Evolutionary conservation across 2,797 vertebrate species (phyloP), one percentile per base, ranked within the genome.

Genomic region (Enoplosus armatus): DNA sequence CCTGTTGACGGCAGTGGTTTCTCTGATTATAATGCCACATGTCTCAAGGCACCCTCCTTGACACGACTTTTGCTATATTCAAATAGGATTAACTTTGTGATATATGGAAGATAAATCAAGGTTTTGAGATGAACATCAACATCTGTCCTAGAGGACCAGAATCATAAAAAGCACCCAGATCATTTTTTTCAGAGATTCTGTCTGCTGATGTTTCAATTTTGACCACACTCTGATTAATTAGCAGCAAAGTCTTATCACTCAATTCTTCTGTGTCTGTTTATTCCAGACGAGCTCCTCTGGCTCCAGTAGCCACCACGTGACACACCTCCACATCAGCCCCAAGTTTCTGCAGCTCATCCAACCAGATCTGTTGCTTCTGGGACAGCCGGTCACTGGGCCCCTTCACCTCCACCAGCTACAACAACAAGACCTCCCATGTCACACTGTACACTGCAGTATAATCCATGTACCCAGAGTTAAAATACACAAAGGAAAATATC

Each of bases 361-460:
- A 84, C 98, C 98, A 99, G 84, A 99, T 89, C 81, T 96, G 96
- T 85, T 99, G 98, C 89, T 99, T 99, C 79, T 94, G 96, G 0
- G 98, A 99, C 64, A 99, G 95, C 2, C 97, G 95, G 59, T 99
- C 98, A 0, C 66, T 97, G 59, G 98, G 98, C 3, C 98, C 98
- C 84, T 99, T 99, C 73, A 99, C 98, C 81, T 99, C 98, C 86
- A 98, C 97, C 90, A 99, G 86, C 98, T 99, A 70, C 60, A 93
- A 87, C 26, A 78, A 75, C 12, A 78, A 72, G 10, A 84, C 26
- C 77, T 43, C 11, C 1, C 45, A 50, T 51, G 24, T 76, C 29
- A 82, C 14, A 70, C 12, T 48, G 51, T 27, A 54, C 1, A 4
- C 43, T 48, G 53, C 47, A 53, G 27, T 35, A 41, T 16, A 22